A percentile compares a stretch with the other conserved stretches of the same genome.
These are phyloP conservation scores for Neofelis nebulosa DNA, from an alignment of 2,113 vertebrate genomes.

Conservation along the genomic window DNA sequence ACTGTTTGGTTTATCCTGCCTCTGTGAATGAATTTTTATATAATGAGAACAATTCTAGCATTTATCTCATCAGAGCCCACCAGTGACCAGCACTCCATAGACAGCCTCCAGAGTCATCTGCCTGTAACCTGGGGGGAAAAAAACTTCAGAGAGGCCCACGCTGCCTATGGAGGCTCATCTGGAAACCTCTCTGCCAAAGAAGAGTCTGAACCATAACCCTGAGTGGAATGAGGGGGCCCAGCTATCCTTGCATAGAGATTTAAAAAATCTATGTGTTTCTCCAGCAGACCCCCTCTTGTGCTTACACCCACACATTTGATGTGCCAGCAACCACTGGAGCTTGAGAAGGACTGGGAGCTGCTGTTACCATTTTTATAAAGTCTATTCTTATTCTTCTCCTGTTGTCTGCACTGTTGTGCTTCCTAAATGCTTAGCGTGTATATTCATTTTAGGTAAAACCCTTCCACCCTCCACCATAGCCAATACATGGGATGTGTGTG, in stretches of 20 bases:
- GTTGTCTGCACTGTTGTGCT: not conserved
- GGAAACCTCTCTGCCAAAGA: not conserved
- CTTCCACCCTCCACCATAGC: not conserved
- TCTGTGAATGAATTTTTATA: constrained; percentile 6
- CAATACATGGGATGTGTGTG: not conserved
- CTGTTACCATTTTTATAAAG: constrained; percentile 13
- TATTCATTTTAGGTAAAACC: not conserved
- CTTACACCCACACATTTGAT: not conserved
- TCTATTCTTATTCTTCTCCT: not conserved
- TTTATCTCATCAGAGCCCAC: not conserved
- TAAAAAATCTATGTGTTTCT: not conserved
- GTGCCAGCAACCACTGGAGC: not conserved
- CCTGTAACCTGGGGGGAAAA: not conserved
- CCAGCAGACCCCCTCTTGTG: not conserved
- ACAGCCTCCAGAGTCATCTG: not conserved
- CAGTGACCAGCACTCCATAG: not conserved
- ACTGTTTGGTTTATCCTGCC: not conserved
- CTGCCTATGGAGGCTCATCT: constrained; percentile 4
- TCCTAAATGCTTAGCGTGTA: not conserved
- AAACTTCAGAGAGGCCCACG: not conserved
- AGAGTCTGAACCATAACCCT: not conserved
- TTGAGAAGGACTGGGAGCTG: not conserved
- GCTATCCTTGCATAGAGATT: not conserved
- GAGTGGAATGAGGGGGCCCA: not conserved
- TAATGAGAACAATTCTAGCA: not conserved